Conservation (phyloP, 2,113 vertebrate genomes). For the Dipodomys stephensi region DNA sequence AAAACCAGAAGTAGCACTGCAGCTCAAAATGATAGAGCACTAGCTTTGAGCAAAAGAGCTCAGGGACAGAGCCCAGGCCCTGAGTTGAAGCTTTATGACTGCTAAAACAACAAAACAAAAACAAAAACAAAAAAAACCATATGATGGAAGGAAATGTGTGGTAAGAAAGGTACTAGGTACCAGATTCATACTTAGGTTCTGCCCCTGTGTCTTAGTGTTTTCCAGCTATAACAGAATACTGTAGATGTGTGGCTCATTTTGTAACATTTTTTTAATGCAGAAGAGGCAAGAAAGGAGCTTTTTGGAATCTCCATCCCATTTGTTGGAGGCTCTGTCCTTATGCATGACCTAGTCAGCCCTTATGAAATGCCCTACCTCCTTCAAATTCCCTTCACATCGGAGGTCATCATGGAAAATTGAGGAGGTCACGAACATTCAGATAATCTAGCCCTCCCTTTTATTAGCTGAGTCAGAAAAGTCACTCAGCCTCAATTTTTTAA, state of each 20-base stretch:
- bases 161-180: not conserved
- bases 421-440: not conserved
- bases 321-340: not conserved
- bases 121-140: not conserved
- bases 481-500: not conserved
- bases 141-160: not conserved
- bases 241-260: not conserved
- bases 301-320: not conserved
- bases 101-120: not conserved
- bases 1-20: no score
- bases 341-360: not conserved
- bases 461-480: not conserved
- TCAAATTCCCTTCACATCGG: not conserved
- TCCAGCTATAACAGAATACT: not conserved
- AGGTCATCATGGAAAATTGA: not conserved
- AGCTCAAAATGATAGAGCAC: no score
- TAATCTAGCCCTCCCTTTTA: not conserved
- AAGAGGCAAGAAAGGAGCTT: not conserved
- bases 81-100: no score
- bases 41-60: no score
- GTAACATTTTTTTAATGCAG: not conserved
- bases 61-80: no score
- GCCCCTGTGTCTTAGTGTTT: not conserved
- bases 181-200: constrained; percentile 40
- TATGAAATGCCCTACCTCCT: not conserved